Base-by-base conservation (phyloP, 2,113 vertebrate species). In the Planiliza haematocheilus region DNA sequence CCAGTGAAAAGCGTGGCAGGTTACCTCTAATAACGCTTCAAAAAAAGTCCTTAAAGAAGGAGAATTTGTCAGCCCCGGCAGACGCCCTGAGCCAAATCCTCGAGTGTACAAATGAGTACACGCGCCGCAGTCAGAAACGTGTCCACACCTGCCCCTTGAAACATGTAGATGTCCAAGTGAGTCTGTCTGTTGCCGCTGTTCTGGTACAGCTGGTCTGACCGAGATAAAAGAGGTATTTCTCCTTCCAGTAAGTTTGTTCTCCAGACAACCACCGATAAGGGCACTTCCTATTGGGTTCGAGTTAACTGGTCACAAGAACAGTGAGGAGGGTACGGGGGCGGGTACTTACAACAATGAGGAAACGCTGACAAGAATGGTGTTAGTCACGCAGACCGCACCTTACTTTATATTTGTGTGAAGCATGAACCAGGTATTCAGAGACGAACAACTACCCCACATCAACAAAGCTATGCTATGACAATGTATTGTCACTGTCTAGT, bases 281-380 rank as follows among this genome's bases (percentile, higher is more conserved):
- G 3, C 7, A 73, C 69, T 74, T 79, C 51, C 67, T 39, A 34
- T 66, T 13, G 21, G 56, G 24, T 39, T 39, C 13, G 57, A 2
- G 24, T 2, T 14, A 41, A n/a, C 59, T 46, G 46, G 17, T 38
- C 2, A 0, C 34, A 43, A 16, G 4, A 4, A n/a, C 48, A 21
- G 41, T 30, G 2, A 18, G 17, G 52, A 30, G 24, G 24, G 5
- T n/a, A 30, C 3, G 24, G 24, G 5, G 24, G 24, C 24, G 24
- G 37, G 30, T 21, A 51, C 30, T 13, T 16, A 51, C 11, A 41
- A 20, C 66, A 58, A 68, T 46, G 24, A 68, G 39, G 45, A 79
- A 68, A 58, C 49, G 58, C 14, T 53, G 34, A 58, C 8, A 51
- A 49, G 21, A 21, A 13, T 10, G 30, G 2, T 48, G 11, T 46